Conservation (phyloP, 2,888 invertebrate species). For the Zygogramma bicolorata region DNA sequence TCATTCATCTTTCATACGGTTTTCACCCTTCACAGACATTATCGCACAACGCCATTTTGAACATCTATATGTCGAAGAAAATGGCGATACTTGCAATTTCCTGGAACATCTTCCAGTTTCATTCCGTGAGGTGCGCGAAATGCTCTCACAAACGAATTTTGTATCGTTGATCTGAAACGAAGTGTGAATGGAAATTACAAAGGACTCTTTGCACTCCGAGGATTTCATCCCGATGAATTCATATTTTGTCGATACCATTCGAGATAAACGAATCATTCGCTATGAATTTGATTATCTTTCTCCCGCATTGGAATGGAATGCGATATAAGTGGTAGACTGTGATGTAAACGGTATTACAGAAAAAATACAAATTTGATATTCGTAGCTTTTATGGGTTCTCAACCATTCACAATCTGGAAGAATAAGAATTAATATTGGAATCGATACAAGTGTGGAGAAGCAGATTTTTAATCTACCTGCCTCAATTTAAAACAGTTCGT, state of each 20-base stretch:
- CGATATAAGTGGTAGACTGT: too few relatives aligned
- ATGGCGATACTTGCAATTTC: not conserved
- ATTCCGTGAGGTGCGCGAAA: not conserved
- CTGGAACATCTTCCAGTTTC: not conserved
- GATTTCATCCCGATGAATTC: not conserved
- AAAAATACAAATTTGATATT: too few relatives aligned
- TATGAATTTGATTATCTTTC: not conserved
- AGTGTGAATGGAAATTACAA: not conserved
- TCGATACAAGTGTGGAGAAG: too few relatives aligned
- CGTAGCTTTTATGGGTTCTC: too few relatives aligned
- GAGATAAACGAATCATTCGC: not conserved
- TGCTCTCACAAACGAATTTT: not conserved
- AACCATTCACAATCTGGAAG: too few relatives aligned
- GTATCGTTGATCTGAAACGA: not conserved
- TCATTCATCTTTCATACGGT: not conserved
- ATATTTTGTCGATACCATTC: not conserved
- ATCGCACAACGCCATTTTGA: not conserved
- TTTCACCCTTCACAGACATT: not conserved
- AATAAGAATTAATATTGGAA: too few relatives aligned
- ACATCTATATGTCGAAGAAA: not conserved
- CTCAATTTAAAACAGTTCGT: too few relatives aligned
- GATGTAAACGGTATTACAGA: too few relatives aligned
- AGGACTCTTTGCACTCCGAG: not conserved
- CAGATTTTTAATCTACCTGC: too few relatives aligned
- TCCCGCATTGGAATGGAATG: not conserved